Conservation (phyloP, 2,888 invertebrate species). For the Meteorus colon region DNA sequence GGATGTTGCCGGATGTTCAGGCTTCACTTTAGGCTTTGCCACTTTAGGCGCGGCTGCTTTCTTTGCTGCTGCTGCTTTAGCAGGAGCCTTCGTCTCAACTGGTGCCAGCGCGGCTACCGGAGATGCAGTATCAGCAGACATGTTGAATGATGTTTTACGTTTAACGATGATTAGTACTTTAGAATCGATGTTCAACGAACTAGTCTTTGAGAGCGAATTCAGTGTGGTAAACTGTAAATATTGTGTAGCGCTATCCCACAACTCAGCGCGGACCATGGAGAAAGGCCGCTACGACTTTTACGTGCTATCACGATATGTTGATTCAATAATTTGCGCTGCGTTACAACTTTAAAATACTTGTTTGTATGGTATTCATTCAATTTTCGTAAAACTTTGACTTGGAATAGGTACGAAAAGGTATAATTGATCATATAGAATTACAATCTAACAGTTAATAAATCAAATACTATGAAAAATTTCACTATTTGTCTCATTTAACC, state of each 20-base stretch:
- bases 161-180: slow-evolving; percentile 73
- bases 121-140: slow-evolving; percentile 26
- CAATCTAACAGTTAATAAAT: not conserved
- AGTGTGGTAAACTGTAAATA: too few relatives aligned
- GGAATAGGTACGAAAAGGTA: not conserved
- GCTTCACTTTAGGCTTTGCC: slow-evolving; percentile 60
- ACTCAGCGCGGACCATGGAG: slow-evolving; percentile 47
- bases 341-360: not conserved
- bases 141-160: slow-evolving; percentile 55
- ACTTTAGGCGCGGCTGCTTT: slow-evolving; percentile 39
- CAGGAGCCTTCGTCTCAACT: slow-evolving; percentile 31
- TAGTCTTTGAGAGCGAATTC: too few relatives aligned
- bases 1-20: slow-evolving; percentile 74
- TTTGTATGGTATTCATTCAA: not conserved
- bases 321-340: slow-evolving; percentile 1
- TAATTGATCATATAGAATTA: not conserved
- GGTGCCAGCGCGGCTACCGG: slow-evolving; percentile 38
- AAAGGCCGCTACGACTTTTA: slow-evolving; percentile 15
- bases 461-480: not conserved
- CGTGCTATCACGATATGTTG: not conserved
- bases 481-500: not conserved
- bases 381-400: not conserved
- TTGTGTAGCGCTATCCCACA: not conserved
- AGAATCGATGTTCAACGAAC: too few relatives aligned
- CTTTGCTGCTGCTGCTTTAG: slow-evolving; percentile 45